Percentiles rank a stretch among this genome's conserved stretches.
These are phyloP conservation scores for Charaxes varanes DNA, from an alignment of 1,140 invertebrate species.

Conservation along the genomic window DNA sequence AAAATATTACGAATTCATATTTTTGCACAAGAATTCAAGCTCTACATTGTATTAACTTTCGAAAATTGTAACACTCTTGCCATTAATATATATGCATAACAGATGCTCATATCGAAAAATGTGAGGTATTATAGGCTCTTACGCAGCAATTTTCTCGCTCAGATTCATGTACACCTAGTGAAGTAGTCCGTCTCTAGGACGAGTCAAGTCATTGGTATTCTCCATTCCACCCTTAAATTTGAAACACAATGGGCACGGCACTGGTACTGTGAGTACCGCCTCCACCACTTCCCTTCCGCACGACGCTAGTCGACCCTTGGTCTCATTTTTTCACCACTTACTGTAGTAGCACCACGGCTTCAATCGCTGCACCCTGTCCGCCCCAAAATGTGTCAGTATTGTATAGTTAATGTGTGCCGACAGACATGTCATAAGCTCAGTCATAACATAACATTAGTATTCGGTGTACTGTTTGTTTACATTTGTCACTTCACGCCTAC, in stretches of 20 bases:
- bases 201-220: no score
- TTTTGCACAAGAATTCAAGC: no score
- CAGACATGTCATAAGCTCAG: slow-evolving; percentile 19
- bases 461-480: slow-evolving; percentile 18
- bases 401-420: slow-evolving; percentile 15
- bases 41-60: no score
- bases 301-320: slow-evolving; percentile 67
- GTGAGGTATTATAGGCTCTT: no score
- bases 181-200: no score
- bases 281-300: slow-evolving; percentile 38
- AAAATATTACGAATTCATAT: no score
- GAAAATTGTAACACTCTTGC: no score
- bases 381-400: slow-evolving; percentile 4
- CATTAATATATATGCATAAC: no score
- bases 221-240: no score
- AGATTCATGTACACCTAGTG: no score
- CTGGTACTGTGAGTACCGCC: slow-evolving; percentile 22
- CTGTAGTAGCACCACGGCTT: slow-evolving; percentile 28
- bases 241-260: slow-evolving; percentile 10
- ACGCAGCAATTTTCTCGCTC: no score
- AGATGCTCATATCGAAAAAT: no score
- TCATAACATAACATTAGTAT: slow-evolving; percentile 15
- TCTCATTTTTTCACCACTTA: slow-evolving; percentile 34
- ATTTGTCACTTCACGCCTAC: slow-evolving; percentile 15
- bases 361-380: slow-evolving; percentile 8